Percentiles rank a stretch among this genome's conserved stretches.
Conservation (phyloP, 2,113 vertebrate species). For the Actenoides hombroni region DNA sequence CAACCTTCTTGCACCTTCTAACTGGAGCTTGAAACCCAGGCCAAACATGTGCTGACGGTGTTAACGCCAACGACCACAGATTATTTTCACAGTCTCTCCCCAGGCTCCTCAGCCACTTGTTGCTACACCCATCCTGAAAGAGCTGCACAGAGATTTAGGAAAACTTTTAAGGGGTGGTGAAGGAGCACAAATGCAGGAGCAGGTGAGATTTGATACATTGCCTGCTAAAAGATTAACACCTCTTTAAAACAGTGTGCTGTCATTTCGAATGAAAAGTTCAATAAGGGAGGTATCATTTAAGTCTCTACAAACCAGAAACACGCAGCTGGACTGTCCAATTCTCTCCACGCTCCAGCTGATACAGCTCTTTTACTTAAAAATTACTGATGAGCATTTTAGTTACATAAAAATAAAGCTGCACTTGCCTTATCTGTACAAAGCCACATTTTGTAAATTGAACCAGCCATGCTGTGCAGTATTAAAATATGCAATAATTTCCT, state of each 20-base stretch:
- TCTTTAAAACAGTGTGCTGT: neutral
- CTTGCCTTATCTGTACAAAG: neutral
- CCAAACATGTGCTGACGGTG: rapidly evolving
- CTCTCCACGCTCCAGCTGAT: neutral
- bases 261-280: neutral
- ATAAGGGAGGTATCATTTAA: neutral
- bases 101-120: neutral
- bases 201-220: neutral
- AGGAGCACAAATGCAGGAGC: neutral
- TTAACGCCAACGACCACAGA: neutral
- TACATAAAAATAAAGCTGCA: neutral
- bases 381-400: neutral
- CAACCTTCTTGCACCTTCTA: neutral
- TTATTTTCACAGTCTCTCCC: neutral
- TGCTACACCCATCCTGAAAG: neutral
- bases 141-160: neutral
- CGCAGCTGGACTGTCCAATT: neutral
- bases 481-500: neutral
- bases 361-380: neutral
- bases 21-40: neutral
- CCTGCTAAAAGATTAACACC: neutral
- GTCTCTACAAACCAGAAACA: neutral
- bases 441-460: neutral
- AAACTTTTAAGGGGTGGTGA: neutral
- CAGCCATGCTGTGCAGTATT: neutral